Conservation (phyloP, 2,113 vertebrate genomes). For the Octodon degus region DNA sequence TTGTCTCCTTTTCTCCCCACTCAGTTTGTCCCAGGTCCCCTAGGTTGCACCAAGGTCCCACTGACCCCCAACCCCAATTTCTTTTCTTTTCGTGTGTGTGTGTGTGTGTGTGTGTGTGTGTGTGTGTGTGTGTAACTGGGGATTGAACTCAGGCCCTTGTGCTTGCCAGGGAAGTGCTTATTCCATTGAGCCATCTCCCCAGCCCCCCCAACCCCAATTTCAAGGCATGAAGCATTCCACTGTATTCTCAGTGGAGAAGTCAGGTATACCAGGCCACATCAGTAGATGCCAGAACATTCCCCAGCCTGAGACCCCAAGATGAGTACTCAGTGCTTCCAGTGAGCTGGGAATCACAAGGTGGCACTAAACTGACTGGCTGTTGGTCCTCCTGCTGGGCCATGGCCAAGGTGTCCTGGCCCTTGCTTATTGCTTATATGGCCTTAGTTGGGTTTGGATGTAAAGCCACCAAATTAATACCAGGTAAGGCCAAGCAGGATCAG, state of each 20-base stretch:
- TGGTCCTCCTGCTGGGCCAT: background rate
- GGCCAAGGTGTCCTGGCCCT: background rate
- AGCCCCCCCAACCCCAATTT: conserved; percentile 72
- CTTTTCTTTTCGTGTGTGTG: too few species aligned
- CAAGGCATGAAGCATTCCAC: conserved; percentile 81
- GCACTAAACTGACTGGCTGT: background rate
- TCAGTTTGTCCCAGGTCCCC: conserved; percentile 87
- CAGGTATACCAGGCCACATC: conserved; percentile 86
- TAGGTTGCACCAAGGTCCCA: conserved; percentile 86
- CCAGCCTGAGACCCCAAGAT: conserved; percentile 92
- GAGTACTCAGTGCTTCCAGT: conserved; percentile 68
- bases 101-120: too few species aligned
- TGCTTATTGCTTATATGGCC: background rate
- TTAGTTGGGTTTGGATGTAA: background rate
- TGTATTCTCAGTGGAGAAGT: conserved; percentile 87
- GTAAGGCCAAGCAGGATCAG: background rate
- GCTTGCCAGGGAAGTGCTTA: too few species aligned
- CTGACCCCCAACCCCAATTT: conserved; percentile 69
- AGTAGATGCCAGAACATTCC: conserved; percentile 84
- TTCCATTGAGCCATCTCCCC: too few species aligned
- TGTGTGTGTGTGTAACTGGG: too few species aligned
- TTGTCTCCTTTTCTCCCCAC: background rate
- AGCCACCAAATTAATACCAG: background rate
- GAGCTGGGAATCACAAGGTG: background rate
- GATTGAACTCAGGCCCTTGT: too few species aligned